Evolutionary conservation across 2,113 vertebrate species (phyloP).

Genomic region (Apus apus): DNA sequence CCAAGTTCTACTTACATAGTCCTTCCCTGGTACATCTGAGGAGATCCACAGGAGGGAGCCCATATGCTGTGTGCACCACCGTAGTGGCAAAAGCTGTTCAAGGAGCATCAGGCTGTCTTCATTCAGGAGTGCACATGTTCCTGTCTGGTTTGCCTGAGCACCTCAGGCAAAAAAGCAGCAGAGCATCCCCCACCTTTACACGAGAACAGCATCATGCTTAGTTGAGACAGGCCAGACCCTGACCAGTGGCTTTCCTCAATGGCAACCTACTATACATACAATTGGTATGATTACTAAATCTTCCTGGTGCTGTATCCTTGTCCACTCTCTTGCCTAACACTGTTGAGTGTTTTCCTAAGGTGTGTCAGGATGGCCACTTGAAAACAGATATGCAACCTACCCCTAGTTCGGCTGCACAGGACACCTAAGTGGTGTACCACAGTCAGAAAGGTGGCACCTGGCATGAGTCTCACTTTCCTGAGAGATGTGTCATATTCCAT

Average conservation of each 20-base stretch:
- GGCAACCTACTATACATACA: background rate
- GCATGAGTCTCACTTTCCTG: background rate
- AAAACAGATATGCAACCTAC: background rate
- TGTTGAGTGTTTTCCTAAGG: background rate
- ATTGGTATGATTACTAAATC: background rate
- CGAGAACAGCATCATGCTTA: background rate
- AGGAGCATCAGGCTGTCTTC: background rate
- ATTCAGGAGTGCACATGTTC: background rate
- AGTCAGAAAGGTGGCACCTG: background rate
- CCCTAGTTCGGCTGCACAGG: background rate
- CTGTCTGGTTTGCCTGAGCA: background rate
- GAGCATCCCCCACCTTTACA: background rate
- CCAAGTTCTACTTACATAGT: background rate
- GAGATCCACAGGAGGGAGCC: constrained; percentile 48
- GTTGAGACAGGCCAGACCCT: background rate
- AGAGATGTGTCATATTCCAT: background rate
- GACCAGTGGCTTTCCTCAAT: background rate
- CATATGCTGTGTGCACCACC: background rate
- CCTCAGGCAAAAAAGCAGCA: background rate
- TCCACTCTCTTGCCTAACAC: background rate
- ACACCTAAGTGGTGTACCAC: background rate
- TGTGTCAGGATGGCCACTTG: background rate
- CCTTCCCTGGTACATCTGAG: background rate
- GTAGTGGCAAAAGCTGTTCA: background rate
- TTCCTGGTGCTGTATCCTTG: background rate